Base-by-base conservation (phyloP, 1,140 invertebrate genomes). In the Calliphora vicina region DNA sequence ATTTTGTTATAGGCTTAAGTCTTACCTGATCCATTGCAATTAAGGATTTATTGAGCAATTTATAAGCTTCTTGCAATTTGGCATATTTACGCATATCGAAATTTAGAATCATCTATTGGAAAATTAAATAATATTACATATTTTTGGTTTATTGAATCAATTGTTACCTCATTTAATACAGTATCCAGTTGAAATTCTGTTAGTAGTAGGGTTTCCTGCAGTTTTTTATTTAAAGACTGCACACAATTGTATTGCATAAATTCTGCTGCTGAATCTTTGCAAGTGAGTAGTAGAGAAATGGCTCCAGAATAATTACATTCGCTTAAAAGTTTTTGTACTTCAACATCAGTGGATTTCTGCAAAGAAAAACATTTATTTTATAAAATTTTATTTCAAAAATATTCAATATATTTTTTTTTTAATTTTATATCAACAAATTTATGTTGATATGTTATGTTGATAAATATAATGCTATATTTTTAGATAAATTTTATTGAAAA, bases 1-100 rank as follows among this genome's bases (percentile, higher is more conserved):
- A 12, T 50, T 50, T 35, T 35, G 6, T 35, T 35, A 0, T 8
- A 2, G 1, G 6, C 1, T 8, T 8, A 35, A 6, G 6, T 35
- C 97, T 95, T 35, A 99, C 89, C 89, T 99, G 97, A 91, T 99
- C 97, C 93, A 99, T 96, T 0, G 97, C 96, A 5, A 95, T 95
- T 90, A 98, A 94, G 0, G 95, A 96, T 91, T 97, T 98, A 8
- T 96, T 96, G 1, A 98, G 90, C 5, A 97, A 90, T 25, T 93
- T 93, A 86, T 98, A 99, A 0, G 98, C 97, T 85, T 93, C 93
- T 88, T 97, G 96, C 4, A 99, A 91, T 85, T 97, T 95, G 1
- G 92, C 92, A 88, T 97, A 97, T 0, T 93, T 93, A 3, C 93
- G 91, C 25, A 92, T 91, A 86, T 97, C 94, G 87, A 97, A 97